Percentiles rank a stretch among this genome's conserved stretches.
phyloP scores from a whole-genome alignment of 2,113 vertebrate genomes.

The Oryzias javanicus region DNA sequence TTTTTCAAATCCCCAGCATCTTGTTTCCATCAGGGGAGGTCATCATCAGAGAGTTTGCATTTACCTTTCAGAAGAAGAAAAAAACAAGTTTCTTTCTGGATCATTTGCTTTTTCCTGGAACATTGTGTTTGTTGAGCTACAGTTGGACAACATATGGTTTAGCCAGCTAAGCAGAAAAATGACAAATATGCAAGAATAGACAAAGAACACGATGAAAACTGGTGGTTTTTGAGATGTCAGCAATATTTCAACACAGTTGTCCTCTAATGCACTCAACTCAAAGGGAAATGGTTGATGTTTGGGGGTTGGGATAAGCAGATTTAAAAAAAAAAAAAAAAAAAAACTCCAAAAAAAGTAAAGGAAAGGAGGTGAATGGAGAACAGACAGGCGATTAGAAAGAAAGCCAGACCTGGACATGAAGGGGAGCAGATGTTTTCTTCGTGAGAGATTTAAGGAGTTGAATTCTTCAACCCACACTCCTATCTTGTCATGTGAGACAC shows the following conservation, averaged over 20 bases:
- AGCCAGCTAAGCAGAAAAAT: conserved; percentile 3
- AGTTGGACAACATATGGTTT: background rate
- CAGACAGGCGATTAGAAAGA: conserved; percentile 20
- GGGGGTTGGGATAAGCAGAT: background rate
- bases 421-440: conserved; percentile 58
- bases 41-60: background rate
- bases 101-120: conserved; percentile 16
- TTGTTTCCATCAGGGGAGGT: background rate
- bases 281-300: too few relatives aligned
- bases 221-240: conserved; percentile 27
- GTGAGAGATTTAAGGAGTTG: conserved; percentile 38
- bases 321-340: conserved; percentile 15
- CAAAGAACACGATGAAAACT: conserved; percentile 2
- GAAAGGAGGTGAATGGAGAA: conserved; percentile 1
- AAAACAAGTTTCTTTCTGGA: conserved; percentile 1
- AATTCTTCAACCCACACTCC: conserved; percentile 21
- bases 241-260: conserved; percentile 8
- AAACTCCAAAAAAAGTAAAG: conserved; percentile 3
- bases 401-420: conserved; percentile 25
- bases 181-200: conserved; percentile 14
- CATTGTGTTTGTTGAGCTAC: conserved; percentile 36
- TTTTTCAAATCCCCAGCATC: background rate
- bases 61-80: background rate
- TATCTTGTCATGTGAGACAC: conserved; percentile 21
- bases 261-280: too few relatives aligned